These are phyloP conservation scores for Poicephalus gulielmi DNA, from an alignment of 2,113 vertebrate species.

Conservation along the genomic window DNA sequence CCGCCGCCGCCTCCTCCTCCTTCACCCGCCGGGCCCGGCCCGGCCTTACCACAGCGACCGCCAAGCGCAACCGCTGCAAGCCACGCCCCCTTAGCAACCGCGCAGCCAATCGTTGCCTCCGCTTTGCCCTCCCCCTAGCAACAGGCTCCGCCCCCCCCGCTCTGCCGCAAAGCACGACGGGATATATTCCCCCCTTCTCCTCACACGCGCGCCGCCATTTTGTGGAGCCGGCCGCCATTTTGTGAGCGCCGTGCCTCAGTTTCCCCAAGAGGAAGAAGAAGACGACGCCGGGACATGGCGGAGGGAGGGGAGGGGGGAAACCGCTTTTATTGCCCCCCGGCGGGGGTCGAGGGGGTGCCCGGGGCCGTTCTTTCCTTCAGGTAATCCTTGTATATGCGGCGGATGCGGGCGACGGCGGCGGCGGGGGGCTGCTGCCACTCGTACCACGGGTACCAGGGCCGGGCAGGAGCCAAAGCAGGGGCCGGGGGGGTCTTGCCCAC, in stretches of 20 bases:
- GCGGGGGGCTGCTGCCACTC: conserved; percentile 74
- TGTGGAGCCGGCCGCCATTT: rapidly evolving
- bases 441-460: conserved; percentile 89
- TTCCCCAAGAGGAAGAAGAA: neutral
- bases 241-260: neutral
- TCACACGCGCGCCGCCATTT: neutral
- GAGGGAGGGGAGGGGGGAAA: too few relatives aligned
- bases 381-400: conserved; percentile 78
- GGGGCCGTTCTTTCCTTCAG: conserved; percentile 67
- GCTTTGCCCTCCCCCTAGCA: rapidly evolving
- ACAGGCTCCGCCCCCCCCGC: neutral
- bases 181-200: neutral
- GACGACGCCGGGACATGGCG: rapidly evolving
- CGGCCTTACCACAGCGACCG: neutral
- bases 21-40: neutral
- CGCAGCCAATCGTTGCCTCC: rapidly evolving
- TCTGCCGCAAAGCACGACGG: neutral
- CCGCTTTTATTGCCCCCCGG: neutral
- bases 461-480: neutral
- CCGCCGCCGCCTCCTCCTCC: neutral
- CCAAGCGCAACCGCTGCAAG: neutral
- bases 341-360: too few relatives aligned
- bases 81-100: neutral
- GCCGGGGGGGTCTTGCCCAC: conserved; percentile 79
- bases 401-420: conserved; percentile 76